phyloP scores from a whole-genome alignment of 2,888 invertebrate genomes.

The Drosophila paracracens region DNA sequence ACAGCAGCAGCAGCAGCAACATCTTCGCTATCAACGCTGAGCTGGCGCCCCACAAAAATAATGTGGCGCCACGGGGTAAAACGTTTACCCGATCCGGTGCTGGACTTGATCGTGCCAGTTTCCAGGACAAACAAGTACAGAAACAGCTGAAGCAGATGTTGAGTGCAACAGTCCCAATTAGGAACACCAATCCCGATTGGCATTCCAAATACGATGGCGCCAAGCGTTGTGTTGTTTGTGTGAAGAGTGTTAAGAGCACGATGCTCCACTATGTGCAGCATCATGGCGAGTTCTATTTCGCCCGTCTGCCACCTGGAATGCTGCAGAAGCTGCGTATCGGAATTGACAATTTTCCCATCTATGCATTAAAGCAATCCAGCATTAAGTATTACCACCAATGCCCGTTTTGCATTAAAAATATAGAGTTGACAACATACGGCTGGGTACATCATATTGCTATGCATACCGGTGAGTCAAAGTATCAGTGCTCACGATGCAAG shows the following conservation, averaged over 20 bases:
- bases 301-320: conserved; percentile 67
- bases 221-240: conserved; percentile 74
- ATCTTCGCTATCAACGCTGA: not conserved
- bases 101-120: conserved; percentile 24
- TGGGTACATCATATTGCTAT: conserved; percentile 89
- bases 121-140: conserved; percentile 1
- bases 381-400: conserved; percentile 64
- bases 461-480: conserved; percentile 92
- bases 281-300: conserved; percentile 77
- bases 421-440: conserved; percentile 41
- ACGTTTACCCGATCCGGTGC: not conserved
- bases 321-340: conserved; percentile 52
- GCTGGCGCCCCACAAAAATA: conserved; percentile 26
- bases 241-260: conserved; percentile 16
- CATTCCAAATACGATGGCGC: conserved; percentile 74
- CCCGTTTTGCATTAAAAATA: conserved; percentile 77
- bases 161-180: not conserved
- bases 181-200: conserved; percentile 76
- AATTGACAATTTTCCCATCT: conserved; percentile 39
- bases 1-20: too few species aligned
- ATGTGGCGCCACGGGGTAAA: conserved; percentile 55
- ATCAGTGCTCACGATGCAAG: conserved; percentile 88
- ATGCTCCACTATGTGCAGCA: conserved; percentile 68
- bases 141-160: not conserved
- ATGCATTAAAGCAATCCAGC: not conserved